Evolutionary conservation across 2,888 invertebrate species (phyloP).

Genomic region (Aleiodes leptofemur): DNA sequence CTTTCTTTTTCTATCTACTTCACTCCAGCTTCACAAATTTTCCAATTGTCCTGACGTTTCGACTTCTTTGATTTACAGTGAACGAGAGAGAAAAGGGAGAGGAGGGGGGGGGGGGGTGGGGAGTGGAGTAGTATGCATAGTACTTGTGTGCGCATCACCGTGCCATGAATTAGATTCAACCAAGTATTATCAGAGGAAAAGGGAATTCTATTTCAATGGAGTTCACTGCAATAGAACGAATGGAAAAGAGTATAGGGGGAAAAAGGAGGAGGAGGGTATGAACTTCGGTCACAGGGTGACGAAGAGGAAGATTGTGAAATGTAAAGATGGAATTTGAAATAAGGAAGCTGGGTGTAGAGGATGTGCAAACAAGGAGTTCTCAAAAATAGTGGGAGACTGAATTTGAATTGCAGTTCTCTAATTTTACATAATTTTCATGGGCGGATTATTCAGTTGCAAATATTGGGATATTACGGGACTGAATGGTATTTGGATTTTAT

Average conservation of each 20-base stretch:
- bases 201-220: slow-evolving; percentile 15
- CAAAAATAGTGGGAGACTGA: too few species aligned
- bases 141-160: slow-evolving; percentile 4
- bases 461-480: too few species aligned
- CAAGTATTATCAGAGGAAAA: slow-evolving; percentile 32
- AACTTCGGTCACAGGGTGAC: too few species aligned
- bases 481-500: too few species aligned
- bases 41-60: background rate
- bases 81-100: background rate
- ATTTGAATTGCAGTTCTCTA: too few species aligned
- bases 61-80: background rate
- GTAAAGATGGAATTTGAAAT: too few species aligned
- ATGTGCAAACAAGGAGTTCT: too few species aligned
- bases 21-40: background rate
- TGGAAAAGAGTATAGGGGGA: too few species aligned
- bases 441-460: too few species aligned
- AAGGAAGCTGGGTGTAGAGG: too few species aligned
- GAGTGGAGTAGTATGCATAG: background rate
- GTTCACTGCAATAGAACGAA: background rate
- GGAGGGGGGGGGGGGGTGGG: background rate
- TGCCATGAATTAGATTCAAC: slow-evolving; percentile 14
- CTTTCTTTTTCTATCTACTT: too few species aligned
- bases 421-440: too few species aligned
- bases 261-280: background rate
- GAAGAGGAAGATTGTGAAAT: background rate